Evolutionary conservation across 2,888 invertebrate genomes (phyloP).

Genomic region (Scaeva pyrastri): DNA sequence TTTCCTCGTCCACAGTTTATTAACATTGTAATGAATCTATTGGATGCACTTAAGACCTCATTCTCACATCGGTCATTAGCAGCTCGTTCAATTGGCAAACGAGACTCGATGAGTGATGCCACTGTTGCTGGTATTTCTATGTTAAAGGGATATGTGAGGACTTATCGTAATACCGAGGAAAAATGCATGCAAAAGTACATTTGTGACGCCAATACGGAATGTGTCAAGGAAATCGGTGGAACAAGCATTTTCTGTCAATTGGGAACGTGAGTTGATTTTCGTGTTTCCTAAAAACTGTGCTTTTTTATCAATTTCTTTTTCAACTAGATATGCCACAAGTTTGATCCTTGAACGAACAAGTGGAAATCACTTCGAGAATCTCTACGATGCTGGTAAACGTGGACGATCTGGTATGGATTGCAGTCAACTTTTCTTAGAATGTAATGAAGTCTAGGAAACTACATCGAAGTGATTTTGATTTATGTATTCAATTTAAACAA

Average conservation of each 20-base stretch:
- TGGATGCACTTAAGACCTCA: slow-evolving; percentile 96
- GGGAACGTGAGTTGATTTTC: slow-evolving; percentile 90
- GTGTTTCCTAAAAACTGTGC: no score
- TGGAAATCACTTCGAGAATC: slow-evolving; percentile 89
- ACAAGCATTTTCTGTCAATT: slow-evolving; percentile 95
- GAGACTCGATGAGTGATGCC: slow-evolving; percentile 95
- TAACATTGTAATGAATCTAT: slow-evolving; percentile 94
- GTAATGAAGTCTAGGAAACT: slow-evolving; percentile 91
- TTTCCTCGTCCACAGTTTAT: slow-evolving; percentile 89
- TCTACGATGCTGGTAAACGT: slow-evolving; percentile 93
- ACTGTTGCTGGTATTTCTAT: slow-evolving; percentile 94
- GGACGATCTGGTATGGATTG: slow-evolving; percentile 94
- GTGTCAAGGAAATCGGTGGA: slow-evolving; percentile 91
- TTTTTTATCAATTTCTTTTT: slow-evolving; percentile 20
- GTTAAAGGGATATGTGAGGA: slow-evolving; percentile 94
- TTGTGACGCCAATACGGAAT: slow-evolving; percentile 95
- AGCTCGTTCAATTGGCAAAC: slow-evolving; percentile 93
- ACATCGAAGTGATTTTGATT: slow-evolving; percentile 15
- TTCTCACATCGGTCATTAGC: slow-evolving; percentile 95
- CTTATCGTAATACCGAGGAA: slow-evolving; percentile 90
- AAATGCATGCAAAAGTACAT: slow-evolving; percentile 94
- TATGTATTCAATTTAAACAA: slow-evolving; percentile 27
- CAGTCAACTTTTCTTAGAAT: slow-evolving; percentile 92
- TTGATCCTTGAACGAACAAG: slow-evolving; percentile 92
- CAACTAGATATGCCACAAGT: slow-evolving; percentile 92